Conservation (phyloP, 2,797 vertebrate species). For the Triplophysa yarkandensis region DNA sequence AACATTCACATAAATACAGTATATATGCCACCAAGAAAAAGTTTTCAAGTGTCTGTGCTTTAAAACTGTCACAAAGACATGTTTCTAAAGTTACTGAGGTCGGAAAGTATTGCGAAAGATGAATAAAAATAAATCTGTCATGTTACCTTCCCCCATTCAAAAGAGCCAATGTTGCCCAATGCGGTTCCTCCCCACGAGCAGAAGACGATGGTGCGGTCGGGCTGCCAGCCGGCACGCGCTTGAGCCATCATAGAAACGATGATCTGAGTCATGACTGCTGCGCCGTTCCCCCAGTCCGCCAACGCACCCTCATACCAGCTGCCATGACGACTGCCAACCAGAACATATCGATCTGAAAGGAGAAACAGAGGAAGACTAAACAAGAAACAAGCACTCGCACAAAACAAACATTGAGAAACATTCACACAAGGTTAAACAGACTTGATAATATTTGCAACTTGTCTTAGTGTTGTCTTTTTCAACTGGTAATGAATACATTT, state of each 20-base stretch:
- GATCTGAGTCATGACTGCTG: constrained; percentile 83
- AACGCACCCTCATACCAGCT: constrained; percentile 61
- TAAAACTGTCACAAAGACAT: background rate
- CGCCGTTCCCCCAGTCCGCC: constrained; percentile 80
- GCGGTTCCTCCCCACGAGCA: constrained; percentile 89
- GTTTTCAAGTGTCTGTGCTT: background rate
- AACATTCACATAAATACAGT: background rate
- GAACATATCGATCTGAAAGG: constrained; percentile 84
- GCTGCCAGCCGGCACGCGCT: constrained; percentile 83
- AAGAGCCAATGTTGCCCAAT: constrained; percentile 88
- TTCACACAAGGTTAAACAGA: background rate
- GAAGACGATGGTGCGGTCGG: constrained; percentile 86
- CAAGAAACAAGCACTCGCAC: constrained; percentile 14
- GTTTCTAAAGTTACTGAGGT: background rate
- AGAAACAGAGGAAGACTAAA: constrained; percentile 25
- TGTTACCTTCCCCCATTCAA: constrained; percentile 93
- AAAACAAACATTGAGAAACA: constrained; percentile 12
- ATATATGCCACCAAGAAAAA: background rate
- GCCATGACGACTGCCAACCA: constrained; percentile 85
- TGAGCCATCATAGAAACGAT: constrained; percentile 80
- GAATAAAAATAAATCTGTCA: background rate
- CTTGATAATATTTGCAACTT: background rate
- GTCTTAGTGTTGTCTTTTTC: too few relatives aligned
- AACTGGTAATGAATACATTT: too few relatives aligned
- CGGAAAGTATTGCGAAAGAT: background rate